Evolutionary conservation across 2,888 invertebrate genomes (phyloP), one percentile per base, ranked within the genome.

Genomic region (Glyphotaelius pellucidus): DNA sequence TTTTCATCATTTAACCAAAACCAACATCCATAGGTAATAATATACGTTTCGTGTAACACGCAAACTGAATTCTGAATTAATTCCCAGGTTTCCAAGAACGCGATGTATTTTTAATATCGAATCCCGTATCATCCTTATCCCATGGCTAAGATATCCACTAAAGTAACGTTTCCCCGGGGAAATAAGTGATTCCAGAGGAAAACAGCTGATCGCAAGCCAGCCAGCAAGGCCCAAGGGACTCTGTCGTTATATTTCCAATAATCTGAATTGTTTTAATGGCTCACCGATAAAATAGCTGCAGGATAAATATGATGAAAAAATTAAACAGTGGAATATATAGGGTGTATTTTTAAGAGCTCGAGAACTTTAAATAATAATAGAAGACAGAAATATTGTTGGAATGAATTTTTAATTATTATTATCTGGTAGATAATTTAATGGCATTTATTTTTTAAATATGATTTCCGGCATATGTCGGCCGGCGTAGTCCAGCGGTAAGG

Each of bases 51-150:
- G 25, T 25, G 25, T 9, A 25, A 67, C 25, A 67, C 67, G 67
- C 25, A 25, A 67, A 67, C 25, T n/a, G 67, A 67, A 67, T 67
- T 67, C 9, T 25, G 67, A n/a, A 67, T 25, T 67, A 67, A 25
- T 67, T n/a, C 11, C 25, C 25, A 67, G 67, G 67, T 67, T 67
- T 67, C 67, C 25, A 25, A 67, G 67, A 67, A 67, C 67, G 67
- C 67, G n/a, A 67, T 67, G 67, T 67, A 67, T 67, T 67, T 67
- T 67, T n/a, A 67, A 67, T n/a, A 67, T 67, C 67, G n/a, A n/a
- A 67, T 67, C 67, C 67, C 67, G 67, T 25, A 25, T 67, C 67
- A 67, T 67, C 67, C 4, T n/a, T 25, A 25, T 67, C 67, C n/a
- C 67, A 3, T 67, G n/a, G 67, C 67, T 67, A 67, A 67, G 67